phyloP scores from a whole-genome alignment of 2,113 vertebrate species.

The Gallinago media region DNA sequence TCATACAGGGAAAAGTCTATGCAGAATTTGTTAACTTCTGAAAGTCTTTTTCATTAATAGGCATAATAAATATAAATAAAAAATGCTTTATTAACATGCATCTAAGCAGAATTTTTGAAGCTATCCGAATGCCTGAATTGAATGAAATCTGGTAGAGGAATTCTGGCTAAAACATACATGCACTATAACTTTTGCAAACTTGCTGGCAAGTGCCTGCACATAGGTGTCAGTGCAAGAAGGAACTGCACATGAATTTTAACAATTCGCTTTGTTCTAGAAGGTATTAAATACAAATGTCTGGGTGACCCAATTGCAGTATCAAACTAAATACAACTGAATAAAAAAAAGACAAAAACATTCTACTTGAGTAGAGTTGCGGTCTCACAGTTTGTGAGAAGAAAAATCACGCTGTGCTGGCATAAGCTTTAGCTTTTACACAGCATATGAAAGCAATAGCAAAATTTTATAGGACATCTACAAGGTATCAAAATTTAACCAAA shows the following conservation, averaged over 20 bases:
- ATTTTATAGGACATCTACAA: neutral
- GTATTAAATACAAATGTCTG: neutral
- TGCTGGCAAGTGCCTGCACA: neutral
- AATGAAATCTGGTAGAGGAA: neutral
- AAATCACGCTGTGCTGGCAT: neutral
- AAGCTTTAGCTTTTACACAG: neutral
- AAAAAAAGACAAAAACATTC: neutral
- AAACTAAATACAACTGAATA: rapidly evolving
- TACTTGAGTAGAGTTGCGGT: neutral
- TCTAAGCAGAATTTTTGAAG: neutral
- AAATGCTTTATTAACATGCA: neutral
- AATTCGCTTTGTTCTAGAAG: neutral
- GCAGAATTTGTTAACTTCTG: neutral
- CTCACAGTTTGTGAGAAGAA: neutral
- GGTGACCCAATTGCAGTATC: neutral
- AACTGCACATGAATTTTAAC: neutral
- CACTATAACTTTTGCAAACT: neutral
- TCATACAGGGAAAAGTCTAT: neutral
- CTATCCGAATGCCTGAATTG: neutral
- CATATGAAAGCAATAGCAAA: neutral
- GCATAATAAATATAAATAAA: neutral
- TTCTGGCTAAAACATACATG: neutral
- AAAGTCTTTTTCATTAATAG: neutral
- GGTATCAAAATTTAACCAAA: neutral
- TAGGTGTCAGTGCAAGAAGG: neutral